phyloP scores from a whole-genome alignment of 2,797 vertebrate genomes.

The Bradypodion ventrale region DNA sequence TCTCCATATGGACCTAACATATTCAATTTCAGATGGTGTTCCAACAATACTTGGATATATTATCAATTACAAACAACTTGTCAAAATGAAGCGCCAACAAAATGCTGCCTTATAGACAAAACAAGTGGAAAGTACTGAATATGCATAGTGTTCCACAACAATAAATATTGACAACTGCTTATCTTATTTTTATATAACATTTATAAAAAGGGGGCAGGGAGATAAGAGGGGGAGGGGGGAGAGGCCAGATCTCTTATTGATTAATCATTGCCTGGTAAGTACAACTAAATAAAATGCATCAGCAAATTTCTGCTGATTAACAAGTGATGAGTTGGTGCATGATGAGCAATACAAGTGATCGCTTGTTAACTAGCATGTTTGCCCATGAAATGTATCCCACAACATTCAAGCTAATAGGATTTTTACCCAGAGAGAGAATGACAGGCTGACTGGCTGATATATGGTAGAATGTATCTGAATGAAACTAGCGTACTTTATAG shows the following conservation, averaged over 20 bases:
- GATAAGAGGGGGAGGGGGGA: background rate
- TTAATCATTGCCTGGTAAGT: no score
- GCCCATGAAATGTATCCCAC: no score
- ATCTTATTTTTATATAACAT: background rate
- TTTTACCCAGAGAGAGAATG: no score
- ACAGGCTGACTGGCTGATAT: background rate
- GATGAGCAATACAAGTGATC: no score
- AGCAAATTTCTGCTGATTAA: no score
- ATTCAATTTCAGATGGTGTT: constrained; percentile 5
- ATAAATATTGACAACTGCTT: background rate
- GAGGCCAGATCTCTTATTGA: background rate
- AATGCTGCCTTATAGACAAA: constrained; percentile 10
- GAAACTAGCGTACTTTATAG: constrained; percentile 37
- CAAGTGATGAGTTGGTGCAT: no score
- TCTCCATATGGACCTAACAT: rapidly evolving
- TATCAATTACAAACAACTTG: background rate
- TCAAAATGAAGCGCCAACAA: background rate
- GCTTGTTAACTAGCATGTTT: no score
- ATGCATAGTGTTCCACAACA: background rate
- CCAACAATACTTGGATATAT: background rate
- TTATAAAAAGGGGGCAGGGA: background rate
- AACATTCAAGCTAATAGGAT: no score
- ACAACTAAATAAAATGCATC: no score
- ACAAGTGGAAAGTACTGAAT: constrained; percentile 1
- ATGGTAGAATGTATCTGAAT: constrained; percentile 21